phyloP scores from a whole-genome alignment of 2,797 vertebrate species.

The Gymnoscopelus microlampas region DNA sequence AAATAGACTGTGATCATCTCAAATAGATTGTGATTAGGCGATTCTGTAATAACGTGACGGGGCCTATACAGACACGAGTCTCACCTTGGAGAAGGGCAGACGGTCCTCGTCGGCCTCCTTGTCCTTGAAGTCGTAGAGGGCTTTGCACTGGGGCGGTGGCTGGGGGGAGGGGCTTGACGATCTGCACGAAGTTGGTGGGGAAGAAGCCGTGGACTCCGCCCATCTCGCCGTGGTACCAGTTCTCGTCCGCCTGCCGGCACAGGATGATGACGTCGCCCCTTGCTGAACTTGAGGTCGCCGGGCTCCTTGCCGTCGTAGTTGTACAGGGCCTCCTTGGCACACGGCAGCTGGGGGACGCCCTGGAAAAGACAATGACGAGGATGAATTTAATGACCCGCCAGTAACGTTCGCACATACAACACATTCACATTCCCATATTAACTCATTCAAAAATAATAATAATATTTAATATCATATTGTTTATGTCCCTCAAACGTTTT shows the following conservation, averaged over 20 bases:
- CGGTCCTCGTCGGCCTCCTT: conserved; percentile 99
- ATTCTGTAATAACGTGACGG: no score
- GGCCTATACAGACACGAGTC: no score
- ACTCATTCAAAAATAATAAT: no score
- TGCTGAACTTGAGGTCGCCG: conserved; percentile 97
- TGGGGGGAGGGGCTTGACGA: conserved; percentile 97
- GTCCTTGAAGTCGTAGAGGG: conserved; percentile 98
- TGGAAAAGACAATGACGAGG: conserved; percentile 62
- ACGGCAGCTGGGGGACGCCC: conserved; percentile 95
- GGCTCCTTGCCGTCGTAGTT: conserved; percentile 98
- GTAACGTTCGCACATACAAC: no score
- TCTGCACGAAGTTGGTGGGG: conserved; percentile 98
- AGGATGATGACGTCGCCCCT: conserved; percentile 98
- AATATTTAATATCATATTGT: no score
- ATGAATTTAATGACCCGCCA: no score
- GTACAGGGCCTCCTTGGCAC: conserved; percentile 98
- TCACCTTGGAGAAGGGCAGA: conserved; percentile 96
- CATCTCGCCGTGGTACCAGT: conserved; percentile 98
- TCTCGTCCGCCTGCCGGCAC: conserved; percentile 97
- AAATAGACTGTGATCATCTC: no score
- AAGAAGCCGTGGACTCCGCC: conserved; percentile 96
- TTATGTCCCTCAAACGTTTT: no score
- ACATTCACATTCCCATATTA: no score
- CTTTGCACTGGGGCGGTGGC: conserved; percentile 98
- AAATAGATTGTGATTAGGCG: no score